phyloP scores from a whole-genome alignment of 2,797 vertebrate species.

The Sebastes hubbsi region DNA sequence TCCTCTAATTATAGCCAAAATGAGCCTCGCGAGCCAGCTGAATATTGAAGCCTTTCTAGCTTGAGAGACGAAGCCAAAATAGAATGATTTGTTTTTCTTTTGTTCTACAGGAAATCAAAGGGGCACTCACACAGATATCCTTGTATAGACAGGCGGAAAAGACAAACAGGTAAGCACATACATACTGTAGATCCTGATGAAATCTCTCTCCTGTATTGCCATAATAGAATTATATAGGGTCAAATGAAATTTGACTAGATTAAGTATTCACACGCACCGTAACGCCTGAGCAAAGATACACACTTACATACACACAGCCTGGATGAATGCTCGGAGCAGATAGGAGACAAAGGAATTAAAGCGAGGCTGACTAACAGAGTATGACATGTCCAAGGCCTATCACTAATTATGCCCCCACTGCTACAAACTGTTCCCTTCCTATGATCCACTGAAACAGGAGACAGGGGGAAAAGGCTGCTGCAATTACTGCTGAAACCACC shows the following conservation, averaged over 20 bases:
- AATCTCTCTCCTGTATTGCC: neutral
- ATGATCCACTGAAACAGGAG: conserved; percentile 57
- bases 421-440: conserved; percentile 64
- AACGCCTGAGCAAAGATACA: conserved; percentile 31
- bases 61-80: conserved; percentile 1
- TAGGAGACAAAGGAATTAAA: conserved; percentile 69
- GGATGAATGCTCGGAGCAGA: conserved; percentile 53
- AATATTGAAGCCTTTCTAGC: conserved; percentile 28
- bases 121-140: conserved; percentile 2
- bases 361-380: conserved; percentile 68
- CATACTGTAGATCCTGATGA: neutral
- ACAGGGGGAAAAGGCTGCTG: conserved; percentile 26
- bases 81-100: conserved; percentile 33
- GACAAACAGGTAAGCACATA: neutral
- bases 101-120: conserved; percentile 40
- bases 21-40: conserved; percentile 14
- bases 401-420: conserved; percentile 75
- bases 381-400: conserved; percentile 74
- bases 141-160: neutral
- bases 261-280: conserved; percentile 25
- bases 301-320: conserved; percentile 29
- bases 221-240: neutral
- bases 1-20: conserved; percentile 52
- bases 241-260: neutral
- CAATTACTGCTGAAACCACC: conserved; percentile 39